Base-by-base conservation (phyloP, 2,888 invertebrate species). In the Hydraecia micacea region DNA sequence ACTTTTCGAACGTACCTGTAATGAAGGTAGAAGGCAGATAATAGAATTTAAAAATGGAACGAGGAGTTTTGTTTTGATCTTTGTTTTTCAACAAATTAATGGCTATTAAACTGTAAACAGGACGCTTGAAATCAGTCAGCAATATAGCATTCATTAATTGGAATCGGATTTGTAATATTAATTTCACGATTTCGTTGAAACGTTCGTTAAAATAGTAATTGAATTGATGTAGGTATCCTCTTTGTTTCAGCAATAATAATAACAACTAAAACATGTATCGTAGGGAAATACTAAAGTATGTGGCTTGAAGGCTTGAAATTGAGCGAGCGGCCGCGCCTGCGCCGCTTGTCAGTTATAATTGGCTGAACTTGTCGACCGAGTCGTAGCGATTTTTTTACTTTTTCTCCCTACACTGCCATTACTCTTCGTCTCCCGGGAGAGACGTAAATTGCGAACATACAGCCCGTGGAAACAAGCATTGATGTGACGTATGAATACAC, bases 291-390 rank as follows among this genome's bases (percentile, higher is more conserved):
- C 88, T 90, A 87, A 90, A 86, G 89, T 87, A 89, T 86, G 85
- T 88, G 87, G 86, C 90, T 91, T 91, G 93, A 91, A 93, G 93
- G 93, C 93, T 95, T 93, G 92, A 94, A 95, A 95, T 94, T 95
- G 94, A 94, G 91, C 93, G 91, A 90, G 91, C 93, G 93, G 94
- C 93, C 93, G 94, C 94, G 94, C 93, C 93, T 94, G 94, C 94
- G 94, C 92, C 92, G 93, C 95, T 94, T 95, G 96, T 97, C 97
- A 96, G 94, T 95, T 97, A 96, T 97, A 97, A 97, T 97, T 97
- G 97, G 96, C 95, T 96, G 96, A 96, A 95, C 96, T 96, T 96
- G 96, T 97, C 96, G 95, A 94, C 92, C 92, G 93, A 93, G 91
- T 95, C 94, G 93, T 94, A 90, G 93, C 89, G 89, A 90, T 94